Evolutionary conservation across 64 coral and sea anemone species (phyloP).

Genomic region (Actinia equina): DNA sequence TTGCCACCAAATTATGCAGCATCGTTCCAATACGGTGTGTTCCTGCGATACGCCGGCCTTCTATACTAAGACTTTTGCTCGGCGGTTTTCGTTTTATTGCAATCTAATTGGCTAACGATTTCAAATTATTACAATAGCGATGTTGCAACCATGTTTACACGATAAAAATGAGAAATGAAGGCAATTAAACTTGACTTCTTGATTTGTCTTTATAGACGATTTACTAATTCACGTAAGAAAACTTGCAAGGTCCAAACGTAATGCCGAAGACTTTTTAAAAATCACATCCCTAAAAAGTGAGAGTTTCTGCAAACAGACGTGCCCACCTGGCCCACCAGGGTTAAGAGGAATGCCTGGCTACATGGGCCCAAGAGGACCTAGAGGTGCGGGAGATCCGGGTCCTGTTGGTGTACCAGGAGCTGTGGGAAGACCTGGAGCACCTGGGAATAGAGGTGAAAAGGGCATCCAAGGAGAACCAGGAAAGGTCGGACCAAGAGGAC

Average conservation of each 20-base stretch:
- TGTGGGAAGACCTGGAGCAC: background rate
- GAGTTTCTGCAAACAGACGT: background rate
- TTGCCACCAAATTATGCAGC: too few species aligned
- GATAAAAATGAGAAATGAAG: too few species aligned
- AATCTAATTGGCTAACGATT: too few species aligned
- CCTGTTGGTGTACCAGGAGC: slow-evolving; percentile 4
- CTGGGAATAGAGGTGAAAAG: background rate
- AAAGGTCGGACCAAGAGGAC: slow-evolving; percentile 4
- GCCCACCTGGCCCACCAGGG: slow-evolving; percentile 7
- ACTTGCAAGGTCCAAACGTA: background rate
- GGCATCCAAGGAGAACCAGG: slow-evolving; percentile 25
- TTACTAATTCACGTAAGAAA: slow-evolving; percentile 22
- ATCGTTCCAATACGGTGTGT: too few species aligned
- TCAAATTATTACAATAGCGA: too few species aligned
- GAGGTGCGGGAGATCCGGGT: slow-evolving; percentile 6
- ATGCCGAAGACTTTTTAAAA: slow-evolving; percentile 11
- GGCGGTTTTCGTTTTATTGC: too few species aligned
- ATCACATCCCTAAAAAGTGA: slow-evolving; percentile 11
- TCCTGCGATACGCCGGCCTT: too few species aligned
- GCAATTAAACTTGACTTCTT: background rate
- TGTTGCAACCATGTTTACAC: too few species aligned
- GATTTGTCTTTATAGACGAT: slow-evolving; percentile 3
- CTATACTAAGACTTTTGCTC: too few species aligned
- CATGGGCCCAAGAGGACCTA: slow-evolving; percentile 16
- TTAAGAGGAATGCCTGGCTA: background rate